Base-by-base conservation (phyloP, 2,113 vertebrate species). In the Meleagris gallopavo region DNA sequence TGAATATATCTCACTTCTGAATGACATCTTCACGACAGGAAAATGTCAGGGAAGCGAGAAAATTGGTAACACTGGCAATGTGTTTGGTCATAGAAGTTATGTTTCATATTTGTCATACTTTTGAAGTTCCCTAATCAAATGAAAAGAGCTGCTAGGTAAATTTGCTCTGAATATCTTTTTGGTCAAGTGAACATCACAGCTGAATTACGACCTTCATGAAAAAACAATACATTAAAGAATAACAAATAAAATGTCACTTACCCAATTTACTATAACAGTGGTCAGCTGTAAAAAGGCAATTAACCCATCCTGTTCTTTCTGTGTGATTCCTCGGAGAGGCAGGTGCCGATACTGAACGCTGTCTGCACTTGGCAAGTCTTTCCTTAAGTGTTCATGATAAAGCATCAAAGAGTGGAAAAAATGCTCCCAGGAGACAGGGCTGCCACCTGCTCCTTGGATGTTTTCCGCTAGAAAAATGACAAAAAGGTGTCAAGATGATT, bases 391-490 rank as follows among this genome's bases (percentile, higher is more conserved):
- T 66, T 99, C 99, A 3, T 99, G 99, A 96, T 99, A 99, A 15
- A 99, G 98, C 98, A 99, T 99, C 43, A 99, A 98, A 5, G 99
- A 99, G 90, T 99, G 99, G 94, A 99, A 99, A 88, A 99, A 99
- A 97, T 99, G 99, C 66, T 99, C 99, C 99, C 99, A 99, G 27
- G 99, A 99, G 79, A 99, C 99, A 11, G 99, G 98, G 89, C 98
- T 99, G 83, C 99, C 99, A 17, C 98, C 98, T 24, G 98, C 97
- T 79, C 97, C 98, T 97, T 99, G 99, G 74, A 99, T 98, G 96
- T 99, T 99, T 96, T 99, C 99, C 71, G 94, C 99, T 99, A 86
- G 67, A 93, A 96, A 87, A 65, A 83, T 21, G n/a, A 76, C 54
- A 86, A 89, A 80, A 11, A 45, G 34, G 18, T 81, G 43, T 52